phyloP scores from a whole-genome alignment of 2,888 invertebrate genomes.

The Drosophila robusta region DNA sequence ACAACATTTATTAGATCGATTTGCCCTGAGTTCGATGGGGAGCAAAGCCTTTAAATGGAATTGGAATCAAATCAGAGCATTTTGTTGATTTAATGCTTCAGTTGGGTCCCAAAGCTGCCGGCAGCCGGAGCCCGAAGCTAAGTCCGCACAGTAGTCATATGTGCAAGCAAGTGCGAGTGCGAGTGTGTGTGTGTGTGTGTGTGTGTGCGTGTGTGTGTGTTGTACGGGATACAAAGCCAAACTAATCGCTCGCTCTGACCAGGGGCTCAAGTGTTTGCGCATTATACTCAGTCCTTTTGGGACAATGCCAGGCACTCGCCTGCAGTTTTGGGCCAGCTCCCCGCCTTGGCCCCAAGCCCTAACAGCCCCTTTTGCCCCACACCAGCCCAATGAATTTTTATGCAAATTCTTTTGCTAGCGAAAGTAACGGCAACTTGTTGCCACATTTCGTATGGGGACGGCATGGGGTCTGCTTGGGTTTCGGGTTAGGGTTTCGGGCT shows the following conservation, averaged over 20 bases:
- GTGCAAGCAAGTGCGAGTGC: neutral
- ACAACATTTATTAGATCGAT: slow-evolving; percentile 9
- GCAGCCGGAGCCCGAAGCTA: neutral
- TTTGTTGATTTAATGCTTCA: slow-evolving; percentile 55
- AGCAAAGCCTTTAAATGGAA: slow-evolving; percentile 25
- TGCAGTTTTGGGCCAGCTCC: slow-evolving; percentile 19
- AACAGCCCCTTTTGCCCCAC: neutral
- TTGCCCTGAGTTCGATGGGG: neutral
- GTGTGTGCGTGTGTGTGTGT: slow-evolving; percentile 8
- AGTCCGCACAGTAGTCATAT: neutral
- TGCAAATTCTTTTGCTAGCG: slow-evolving; percentile 61
- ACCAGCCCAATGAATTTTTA: slow-evolving; percentile 63
- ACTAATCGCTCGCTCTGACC: slow-evolving; percentile 44
- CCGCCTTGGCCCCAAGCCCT: neutral
- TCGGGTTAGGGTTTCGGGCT: neutral
- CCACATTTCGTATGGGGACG: slow-evolving; percentile 30
- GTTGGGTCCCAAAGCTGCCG: slow-evolving; percentile 14
- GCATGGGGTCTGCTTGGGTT: neutral
- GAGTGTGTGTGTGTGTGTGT: neutral
- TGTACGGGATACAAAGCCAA: slow-evolving; percentile 21
- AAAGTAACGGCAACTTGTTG: slow-evolving; percentile 51
- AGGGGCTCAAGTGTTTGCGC: slow-evolving; percentile 40
- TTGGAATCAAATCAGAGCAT: slow-evolving; percentile 53
- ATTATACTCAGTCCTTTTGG: slow-evolving; percentile 43
- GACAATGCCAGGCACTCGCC: slow-evolving; percentile 25